Evolutionary conservation across 2,888 invertebrate species (phyloP), one percentile per base, ranked within the genome.

Genomic region (Protodeltote pygarga): DNA sequence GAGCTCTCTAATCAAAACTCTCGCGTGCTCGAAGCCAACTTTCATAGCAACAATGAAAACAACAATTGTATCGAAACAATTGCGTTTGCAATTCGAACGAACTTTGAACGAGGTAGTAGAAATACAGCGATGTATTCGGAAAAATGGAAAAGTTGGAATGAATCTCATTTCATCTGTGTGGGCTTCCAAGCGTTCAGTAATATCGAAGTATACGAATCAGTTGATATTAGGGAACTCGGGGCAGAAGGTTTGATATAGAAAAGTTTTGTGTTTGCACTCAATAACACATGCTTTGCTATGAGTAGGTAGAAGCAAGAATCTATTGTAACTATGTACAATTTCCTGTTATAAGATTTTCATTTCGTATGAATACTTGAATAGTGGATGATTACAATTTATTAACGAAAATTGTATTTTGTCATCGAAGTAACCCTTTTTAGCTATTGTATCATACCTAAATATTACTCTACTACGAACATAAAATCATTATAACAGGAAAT

Each of bases 131-230:
- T 40, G 32, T 32, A 41, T 17, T 19, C 19, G 14, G 0, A 5
- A 20, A 27, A 23, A 6, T 5, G 33, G 42, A 19, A 38, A 58
- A 54, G 23, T 40, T 54, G 21, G 28, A 4, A 21, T 2, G 13
- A 19, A 13, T 27, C 16, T 40, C 42, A 34, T 62, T 65, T 65
- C 45, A 58, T 65, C 54, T 44, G 45, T 6, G 8, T 34, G 45
- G 27, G 32, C 34, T 14, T 6, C 32, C 42, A 40, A 34, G 62
- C 57, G 44, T 52, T 37, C 11, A 28, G 24, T 48, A 61, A 58
- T 65, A 53, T 35, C 23, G 39, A 35, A 31, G 35, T 37, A 14
- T 37, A 40, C 27, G 44, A 55, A 51, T 37, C 53, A 34, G 62
- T 62, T 51, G 23, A 35, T 51, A 62, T 44, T 54, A 62, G 44